phyloP scores from a whole-genome alignment of 2,113 vertebrate species.

The human region DNA sequence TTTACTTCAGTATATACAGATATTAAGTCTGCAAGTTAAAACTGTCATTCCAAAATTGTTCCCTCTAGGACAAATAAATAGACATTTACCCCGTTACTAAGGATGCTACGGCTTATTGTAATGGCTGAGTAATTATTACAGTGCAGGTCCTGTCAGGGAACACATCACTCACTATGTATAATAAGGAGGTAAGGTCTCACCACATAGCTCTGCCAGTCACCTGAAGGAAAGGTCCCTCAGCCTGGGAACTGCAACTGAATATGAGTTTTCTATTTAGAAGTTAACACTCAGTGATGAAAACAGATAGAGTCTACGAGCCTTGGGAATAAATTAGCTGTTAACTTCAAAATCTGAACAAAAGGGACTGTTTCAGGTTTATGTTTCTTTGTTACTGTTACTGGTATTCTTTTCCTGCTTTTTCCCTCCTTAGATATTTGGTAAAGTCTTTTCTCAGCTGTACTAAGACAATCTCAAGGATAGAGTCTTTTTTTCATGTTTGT shows the following conservation, averaged over 20 bases:
- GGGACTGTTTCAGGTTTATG: background rate
- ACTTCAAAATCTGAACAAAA: background rate
- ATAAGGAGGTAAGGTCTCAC: background rate
- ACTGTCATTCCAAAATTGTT: slow-evolving; percentile 30
- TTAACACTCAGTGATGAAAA: background rate
- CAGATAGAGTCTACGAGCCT: background rate
- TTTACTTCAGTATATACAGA: slow-evolving; percentile 41
- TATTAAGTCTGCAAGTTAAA: slow-evolving; percentile 50
- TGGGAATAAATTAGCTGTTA: background rate
- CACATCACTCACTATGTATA: fast-evolving
- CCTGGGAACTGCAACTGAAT: background rate
- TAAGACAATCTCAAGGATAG: background rate
- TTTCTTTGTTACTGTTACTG: background rate
- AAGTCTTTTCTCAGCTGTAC: background rate
- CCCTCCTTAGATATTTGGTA: background rate
- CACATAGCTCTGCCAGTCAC: background rate
- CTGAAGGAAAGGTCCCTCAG: background rate
- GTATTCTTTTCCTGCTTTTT: background rate
- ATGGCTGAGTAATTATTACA: background rate
- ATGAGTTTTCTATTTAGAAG: background rate
- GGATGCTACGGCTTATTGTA: background rate
- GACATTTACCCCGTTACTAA: background rate
- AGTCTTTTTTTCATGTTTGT: background rate
- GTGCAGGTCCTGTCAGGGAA: background rate
- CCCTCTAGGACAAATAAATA: slow-evolving; percentile 50